Percentiles rank a stretch among this genome's conserved stretches.
Evolutionary conservation across 2,888 invertebrate species (phyloP).

Genomic region (Brenthis hecate): DNA sequence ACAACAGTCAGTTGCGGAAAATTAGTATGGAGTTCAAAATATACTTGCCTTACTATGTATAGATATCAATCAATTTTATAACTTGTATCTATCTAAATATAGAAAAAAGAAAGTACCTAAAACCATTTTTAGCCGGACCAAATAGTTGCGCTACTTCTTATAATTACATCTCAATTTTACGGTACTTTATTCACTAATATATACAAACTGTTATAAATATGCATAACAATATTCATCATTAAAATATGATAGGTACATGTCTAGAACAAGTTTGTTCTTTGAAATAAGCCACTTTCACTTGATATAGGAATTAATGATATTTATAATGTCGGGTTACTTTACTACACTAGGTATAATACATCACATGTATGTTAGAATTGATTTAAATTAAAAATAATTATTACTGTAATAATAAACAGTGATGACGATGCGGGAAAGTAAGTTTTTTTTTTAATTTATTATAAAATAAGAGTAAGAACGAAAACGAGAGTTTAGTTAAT

Average conservation of each 20-base stretch:
- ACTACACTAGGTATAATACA: conserved; percentile 4
- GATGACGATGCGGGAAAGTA: no score
- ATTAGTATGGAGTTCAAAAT: no score
- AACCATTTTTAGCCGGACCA: not conserved
- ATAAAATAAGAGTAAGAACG: no score
- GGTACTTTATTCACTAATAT: conserved; percentile 9
- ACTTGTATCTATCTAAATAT: not conserved
- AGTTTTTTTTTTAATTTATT: no score
- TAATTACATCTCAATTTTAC: conserved; percentile 8
- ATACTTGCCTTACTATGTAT: no score
- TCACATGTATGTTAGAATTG: not conserved
- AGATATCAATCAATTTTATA: no score
- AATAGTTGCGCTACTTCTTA: conserved; percentile 3
- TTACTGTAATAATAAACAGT: no score
- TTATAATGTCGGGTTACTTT: not conserved
- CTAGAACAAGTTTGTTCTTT: conserved; percentile 9
- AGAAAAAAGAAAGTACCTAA: not conserved
- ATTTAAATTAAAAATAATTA: no score
- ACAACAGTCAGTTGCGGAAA: no score
- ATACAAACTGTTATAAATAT: conserved; percentile 7
- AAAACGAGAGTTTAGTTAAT: no score
- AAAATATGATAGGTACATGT: conserved; percentile 7
- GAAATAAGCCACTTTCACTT: conserved; percentile 18
- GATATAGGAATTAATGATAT: conserved; percentile 4
- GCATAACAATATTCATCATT: conserved; percentile 9